Base-by-base conservation (phyloP, 2,888 invertebrate genomes). In the Aleiodes leptofemur region DNA sequence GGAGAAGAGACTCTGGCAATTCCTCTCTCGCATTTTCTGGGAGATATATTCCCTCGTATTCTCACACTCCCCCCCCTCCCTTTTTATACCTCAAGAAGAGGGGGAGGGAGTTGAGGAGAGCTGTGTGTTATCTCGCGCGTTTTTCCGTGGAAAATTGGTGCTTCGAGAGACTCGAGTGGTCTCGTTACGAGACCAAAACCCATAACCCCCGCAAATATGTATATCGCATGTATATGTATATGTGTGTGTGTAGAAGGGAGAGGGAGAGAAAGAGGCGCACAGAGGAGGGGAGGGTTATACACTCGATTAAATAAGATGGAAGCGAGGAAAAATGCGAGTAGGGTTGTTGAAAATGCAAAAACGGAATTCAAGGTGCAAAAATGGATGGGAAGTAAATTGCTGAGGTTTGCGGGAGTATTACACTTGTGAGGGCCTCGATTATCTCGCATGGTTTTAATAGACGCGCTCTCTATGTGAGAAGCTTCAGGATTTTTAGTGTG, bases 361-460 rank as follows among this genome's bases (percentile, higher is more conserved):
- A 71, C 55, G 13, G 72, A 56, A 77, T 61, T 71, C 29, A 53
- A 56, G 73, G 48, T 69, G 34, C 43, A 56, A 69, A 57, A 73
- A 57, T 48, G 68, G 64, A 56, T 51, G 34, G 48, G 50, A 77
- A 81, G 81, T 81, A 83, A 83, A 83, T 85, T 82, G 80, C 81
- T 80, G 80, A 43, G 81, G 80, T 84, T 84, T 81, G 80, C 82
- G 81, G 48, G 83, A 81, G 79, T 79, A 84, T 84, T 83, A 83
- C 81, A 23, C 23, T 23, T 23, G 23, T 77, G 77, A 74, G 64
- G 59, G 74, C 75, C 76, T 72, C 82, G 82, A 84, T 85, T 84
- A 84, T 84, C 83, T 83, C 81, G 82, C 82, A 82, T 79, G 81
- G 81, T 84, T 85, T 85, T 85, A 82, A 86, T 84, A 82, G 85